Base-by-base conservation (phyloP, 2,888 invertebrate genomes). In the Encarsia formosa region DNA sequence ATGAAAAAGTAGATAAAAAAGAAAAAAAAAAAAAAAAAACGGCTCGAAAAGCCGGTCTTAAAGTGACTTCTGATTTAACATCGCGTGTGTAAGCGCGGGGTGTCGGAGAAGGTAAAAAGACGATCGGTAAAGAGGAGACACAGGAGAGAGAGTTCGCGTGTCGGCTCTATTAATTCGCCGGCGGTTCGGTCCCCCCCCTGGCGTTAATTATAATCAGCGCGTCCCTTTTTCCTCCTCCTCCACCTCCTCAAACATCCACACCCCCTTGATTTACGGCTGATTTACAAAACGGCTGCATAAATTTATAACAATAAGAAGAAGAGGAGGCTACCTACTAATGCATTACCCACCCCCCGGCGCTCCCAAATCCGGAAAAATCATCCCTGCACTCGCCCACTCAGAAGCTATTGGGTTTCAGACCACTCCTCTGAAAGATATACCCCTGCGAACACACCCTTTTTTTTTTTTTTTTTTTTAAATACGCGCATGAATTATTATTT, bases 151-250 rank as follows among this genome's bases (percentile, higher is more conserved):
- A n/a, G n/a, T 62, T 65, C 62, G 66, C 66, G 64, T 65, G 65
- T 61, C 61, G 61, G 61, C 59, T 58, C 62, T 65, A 67, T 66
- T 67, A 65, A 65, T 68, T 66, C 65, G 66, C 54, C 57, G 58
- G n/a, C n/a, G n/a, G n/a, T n/a, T n/a, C n/a, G n/a, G n/a, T n/a
- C n/a, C n/a, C n/a, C n/a, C n/a, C n/a, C n/a, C 59, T 62, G 11
- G 44, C 66, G 69, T 69, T 71, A 71, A 71, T 71, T 69, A 67
- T 67, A 68, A 71, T 70, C 67, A 67, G 60, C 61, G 63, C 55
- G 54, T 54, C 15, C 13, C 9, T 42, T 42, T 42, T 41, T 34
- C 23, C 24, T 29, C 19, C 16, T 26, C 19, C 18, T 19, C 43
- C 24, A n/a, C 37, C 9, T 42, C 35, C 11, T n/a, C 46, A 47